Conservation (phyloP, 2,113 vertebrate genomes). For the Seriola rivoliana region DNA sequence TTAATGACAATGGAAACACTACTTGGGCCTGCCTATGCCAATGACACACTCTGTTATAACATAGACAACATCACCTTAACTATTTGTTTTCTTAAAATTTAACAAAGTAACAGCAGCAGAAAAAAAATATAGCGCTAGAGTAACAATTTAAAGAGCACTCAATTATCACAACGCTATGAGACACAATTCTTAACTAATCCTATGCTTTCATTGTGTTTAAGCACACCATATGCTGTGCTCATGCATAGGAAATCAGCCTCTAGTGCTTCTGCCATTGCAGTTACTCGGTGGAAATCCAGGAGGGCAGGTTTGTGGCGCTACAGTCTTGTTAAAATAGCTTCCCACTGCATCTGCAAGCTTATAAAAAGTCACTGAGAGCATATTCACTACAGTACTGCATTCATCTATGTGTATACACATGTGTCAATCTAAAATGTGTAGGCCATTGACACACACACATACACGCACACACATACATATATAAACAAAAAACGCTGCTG, state of each 20-base stretch:
- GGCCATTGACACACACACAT: constrained; percentile 69
- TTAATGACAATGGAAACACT: constrained; percentile 68
- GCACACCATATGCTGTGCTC: constrained; percentile 66
- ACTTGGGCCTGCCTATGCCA: constrained; percentile 26
- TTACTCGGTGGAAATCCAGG: constrained; percentile 55
- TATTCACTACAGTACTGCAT: constrained; percentile 78
- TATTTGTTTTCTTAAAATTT: constrained; percentile 1
- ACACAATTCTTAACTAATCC: constrained; percentile 69
- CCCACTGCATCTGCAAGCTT: constrained; percentile 73
- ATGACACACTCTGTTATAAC: constrained; percentile 11
- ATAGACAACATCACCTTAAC: not conserved
- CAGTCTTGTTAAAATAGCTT: constrained; percentile 82
- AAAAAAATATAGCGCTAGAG: constrained; percentile 1
- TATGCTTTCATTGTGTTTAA: constrained; percentile 60
- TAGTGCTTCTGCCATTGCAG: constrained; percentile 34
- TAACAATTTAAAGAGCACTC: constrained; percentile 21
- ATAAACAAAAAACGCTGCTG: constrained; percentile 58
- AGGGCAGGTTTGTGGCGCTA: constrained; percentile 67
- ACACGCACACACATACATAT: constrained; percentile 25
- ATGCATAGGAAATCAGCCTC: constrained; percentile 62
- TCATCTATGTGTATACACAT: constrained; percentile 74
- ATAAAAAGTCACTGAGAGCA: constrained; percentile 77
- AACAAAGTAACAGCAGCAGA: not conserved
- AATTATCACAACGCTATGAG: constrained; percentile 43
- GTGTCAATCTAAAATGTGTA: constrained; percentile 78